Evolutionary conservation across 2,113 vertebrate species (phyloP).

Genomic region (Ophiodon elongatus): DNA sequence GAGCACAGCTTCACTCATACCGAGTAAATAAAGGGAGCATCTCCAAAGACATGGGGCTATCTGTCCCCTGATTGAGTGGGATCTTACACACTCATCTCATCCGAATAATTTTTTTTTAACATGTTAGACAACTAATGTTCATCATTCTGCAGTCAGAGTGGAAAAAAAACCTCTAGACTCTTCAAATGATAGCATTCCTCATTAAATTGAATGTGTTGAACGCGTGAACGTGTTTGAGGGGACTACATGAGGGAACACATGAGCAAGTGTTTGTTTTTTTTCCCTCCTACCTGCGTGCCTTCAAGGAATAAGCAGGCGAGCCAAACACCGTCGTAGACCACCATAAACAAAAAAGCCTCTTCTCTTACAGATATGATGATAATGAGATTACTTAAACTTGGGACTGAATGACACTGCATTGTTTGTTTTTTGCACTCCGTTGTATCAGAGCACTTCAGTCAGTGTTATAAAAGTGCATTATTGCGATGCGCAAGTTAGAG

Average conservation of each 20-base stretch:
- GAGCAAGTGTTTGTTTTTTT: not conserved
- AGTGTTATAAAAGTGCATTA: not conserved
- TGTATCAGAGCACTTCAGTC: not conserved
- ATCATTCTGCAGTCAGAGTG: too few relatives aligned
- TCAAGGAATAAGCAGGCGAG: not conserved
- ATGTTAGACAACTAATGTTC: not conserved
- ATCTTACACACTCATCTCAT: not conserved
- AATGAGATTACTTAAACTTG: not conserved
- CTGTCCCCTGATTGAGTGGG: too few relatives aligned
- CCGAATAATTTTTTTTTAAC: not conserved
- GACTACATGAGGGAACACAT: not conserved
- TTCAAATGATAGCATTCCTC: not conserved
- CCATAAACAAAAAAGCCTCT: not conserved
- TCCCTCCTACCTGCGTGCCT: not conserved
- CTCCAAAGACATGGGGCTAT: too few relatives aligned
- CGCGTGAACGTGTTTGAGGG: not conserved
- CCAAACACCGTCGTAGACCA: not conserved
- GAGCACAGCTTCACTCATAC: too few relatives aligned
- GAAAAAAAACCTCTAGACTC: too few relatives aligned
- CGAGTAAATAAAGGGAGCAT: too few relatives aligned
- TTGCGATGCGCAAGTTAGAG: slow-evolving; percentile 11
- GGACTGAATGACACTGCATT: not conserved
- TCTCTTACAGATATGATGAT: not conserved
- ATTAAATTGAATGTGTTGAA: too few relatives aligned
- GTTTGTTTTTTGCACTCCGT: not conserved